Evolutionary conservation across 2,797 vertebrate genomes (phyloP).

Genomic region (Coregonus sp.): DNA sequence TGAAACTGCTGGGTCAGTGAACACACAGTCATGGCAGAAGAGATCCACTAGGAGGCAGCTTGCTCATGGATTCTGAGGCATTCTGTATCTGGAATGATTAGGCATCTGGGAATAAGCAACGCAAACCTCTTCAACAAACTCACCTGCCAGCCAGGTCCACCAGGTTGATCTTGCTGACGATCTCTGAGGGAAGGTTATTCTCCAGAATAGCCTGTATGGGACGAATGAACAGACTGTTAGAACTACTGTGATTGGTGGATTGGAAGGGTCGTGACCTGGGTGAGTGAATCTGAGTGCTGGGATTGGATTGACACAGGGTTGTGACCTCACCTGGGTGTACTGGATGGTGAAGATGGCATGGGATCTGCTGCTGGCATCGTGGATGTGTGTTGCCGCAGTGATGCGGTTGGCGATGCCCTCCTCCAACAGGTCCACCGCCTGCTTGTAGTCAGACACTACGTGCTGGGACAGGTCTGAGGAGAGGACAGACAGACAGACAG

Average conservation of each 20-base stretch:
- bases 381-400: slow-evolving; percentile 94
- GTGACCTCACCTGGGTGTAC: slow-evolving; percentile 86
- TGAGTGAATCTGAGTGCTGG: background rate
- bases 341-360: slow-evolving; percentile 98
- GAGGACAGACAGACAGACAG: background rate
- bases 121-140: slow-evolving; percentile 39
- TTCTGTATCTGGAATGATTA: background rate
- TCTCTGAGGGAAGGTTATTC: slow-evolving; percentile 91
- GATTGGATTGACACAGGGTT: background rate
- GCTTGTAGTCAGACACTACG: slow-evolving; percentile 89
- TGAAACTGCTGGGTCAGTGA: background rate
- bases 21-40: background rate
- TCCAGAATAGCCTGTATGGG: slow-evolving; percentile 84
- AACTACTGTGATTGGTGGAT: background rate
- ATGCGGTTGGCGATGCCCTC: slow-evolving; percentile 95
- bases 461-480: slow-evolving; percentile 91
- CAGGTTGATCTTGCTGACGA: slow-evolving; percentile 94
- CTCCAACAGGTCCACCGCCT: slow-evolving; percentile 90
- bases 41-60: slow-evolving; percentile 71
- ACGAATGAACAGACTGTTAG: slow-evolving; percentile 3
- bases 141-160: slow-evolving; percentile 98
- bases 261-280: background rate
- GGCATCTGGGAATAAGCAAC: background rate
- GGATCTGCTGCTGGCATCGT: slow-evolving; percentile 95
- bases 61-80: slow-evolving; percentile 25